These are phyloP conservation scores for Gambusia affinis DNA, from an alignment of 2,113 vertebrate genomes.

Conservation along the genomic window DNA sequence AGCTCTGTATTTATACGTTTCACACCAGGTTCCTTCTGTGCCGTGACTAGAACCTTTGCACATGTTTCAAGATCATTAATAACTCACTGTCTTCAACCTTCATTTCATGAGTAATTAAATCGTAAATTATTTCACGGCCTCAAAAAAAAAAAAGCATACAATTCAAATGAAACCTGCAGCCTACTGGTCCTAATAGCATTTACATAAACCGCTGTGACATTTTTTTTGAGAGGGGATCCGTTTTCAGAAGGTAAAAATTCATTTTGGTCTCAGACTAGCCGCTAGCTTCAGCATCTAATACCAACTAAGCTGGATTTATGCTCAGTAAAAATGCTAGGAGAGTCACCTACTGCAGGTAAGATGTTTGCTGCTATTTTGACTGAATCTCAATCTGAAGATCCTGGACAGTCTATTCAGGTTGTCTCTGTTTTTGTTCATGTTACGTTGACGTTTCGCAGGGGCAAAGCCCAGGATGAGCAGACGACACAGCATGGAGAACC, in stretches of 20 bases:
- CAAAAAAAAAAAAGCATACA: background rate
- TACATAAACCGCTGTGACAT: too few relatives aligned
- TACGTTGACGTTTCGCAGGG: slow-evolving; percentile 74
- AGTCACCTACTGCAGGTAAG: background rate
- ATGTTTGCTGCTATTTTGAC: background rate
- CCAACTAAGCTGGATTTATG: background rate
- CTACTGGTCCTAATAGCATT: too few relatives aligned
- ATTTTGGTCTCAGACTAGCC: background rate
- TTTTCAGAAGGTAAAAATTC: background rate
- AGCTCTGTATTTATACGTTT: too few relatives aligned
- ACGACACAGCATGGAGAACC: slow-evolving; percentile 97
- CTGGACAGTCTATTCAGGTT: too few relatives aligned
- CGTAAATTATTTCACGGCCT: background rate
- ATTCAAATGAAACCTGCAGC: too few relatives aligned
- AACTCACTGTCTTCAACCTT: background rate
- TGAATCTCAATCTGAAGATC: too few relatives aligned
- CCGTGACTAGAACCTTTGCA: too few relatives aligned
- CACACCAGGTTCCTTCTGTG: too few relatives aligned
- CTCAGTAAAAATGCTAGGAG: background rate
- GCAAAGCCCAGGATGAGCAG: slow-evolving; percentile 84
- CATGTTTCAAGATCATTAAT: background rate
- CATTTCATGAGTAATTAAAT: background rate
- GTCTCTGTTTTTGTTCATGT: too few relatives aligned
- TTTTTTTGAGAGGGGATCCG: too few relatives aligned
- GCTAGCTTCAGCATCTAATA: background rate